These are phyloP conservation scores for Malurus cyaneus DNA, from an alignment of 2,113 vertebrate genomes.

Conservation along the genomic window DNA sequence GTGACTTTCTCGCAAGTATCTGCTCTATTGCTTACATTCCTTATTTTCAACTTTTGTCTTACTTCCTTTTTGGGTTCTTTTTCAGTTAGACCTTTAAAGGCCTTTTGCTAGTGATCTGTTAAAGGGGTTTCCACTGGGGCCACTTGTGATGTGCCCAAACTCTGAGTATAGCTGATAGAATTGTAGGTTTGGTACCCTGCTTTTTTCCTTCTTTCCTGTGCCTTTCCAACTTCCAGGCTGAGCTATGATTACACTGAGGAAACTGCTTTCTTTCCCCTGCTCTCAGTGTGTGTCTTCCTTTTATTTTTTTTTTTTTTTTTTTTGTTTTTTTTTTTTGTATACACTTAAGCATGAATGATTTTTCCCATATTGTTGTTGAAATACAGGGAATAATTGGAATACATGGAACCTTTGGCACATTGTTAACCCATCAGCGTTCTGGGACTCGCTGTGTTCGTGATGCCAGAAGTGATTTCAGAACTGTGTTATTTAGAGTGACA, in stretches of 20 bases:
- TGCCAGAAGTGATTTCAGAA: neutral
- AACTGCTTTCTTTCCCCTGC: neutral
- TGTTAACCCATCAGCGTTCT: neutral
- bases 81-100: neutral
- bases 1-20: neutral
- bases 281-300: neutral
- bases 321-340: neutral
- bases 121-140: neutral
- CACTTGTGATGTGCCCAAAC: neutral
- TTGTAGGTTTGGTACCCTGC: neutral
- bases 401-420: neutral
- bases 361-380: neutral
- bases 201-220: neutral
- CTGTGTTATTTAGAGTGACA: neutral
- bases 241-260: neutral
- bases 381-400: neutral
- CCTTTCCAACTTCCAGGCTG: neutral
- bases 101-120: neutral
- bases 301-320: neutral
- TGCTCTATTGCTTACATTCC: neutral
- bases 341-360: neutral
- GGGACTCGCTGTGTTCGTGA: rapidly evolving
- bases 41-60: neutral
- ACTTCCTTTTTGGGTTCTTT: neutral
- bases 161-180: neutral